Conservation (phyloP, 2,888 invertebrate species). For the Agriopis leucophaearia region DNA sequence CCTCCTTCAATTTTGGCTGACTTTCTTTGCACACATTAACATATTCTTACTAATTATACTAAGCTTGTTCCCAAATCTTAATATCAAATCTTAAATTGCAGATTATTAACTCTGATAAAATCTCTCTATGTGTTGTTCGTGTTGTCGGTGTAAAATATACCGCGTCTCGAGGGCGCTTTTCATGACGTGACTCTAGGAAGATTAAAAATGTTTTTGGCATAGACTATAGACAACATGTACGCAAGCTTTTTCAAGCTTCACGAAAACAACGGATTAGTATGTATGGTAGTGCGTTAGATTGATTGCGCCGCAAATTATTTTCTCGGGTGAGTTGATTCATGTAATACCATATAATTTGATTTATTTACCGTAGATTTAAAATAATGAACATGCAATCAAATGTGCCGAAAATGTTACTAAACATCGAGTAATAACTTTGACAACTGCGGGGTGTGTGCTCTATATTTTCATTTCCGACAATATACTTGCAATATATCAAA, state of each 20-base stretch:
- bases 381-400: not conserved
- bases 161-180: not conserved
- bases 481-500: conserved; percentile 27
- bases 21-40: too few relatives aligned
- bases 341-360: conserved; percentile 30
- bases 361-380: conserved; percentile 9
- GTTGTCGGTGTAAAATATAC: too few relatives aligned
- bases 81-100: too few relatives aligned
- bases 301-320: conserved; percentile 88
- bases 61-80: too few relatives aligned
- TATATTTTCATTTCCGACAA: conserved; percentile 52
- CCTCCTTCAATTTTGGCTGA: too few relatives aligned
- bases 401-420: conserved; percentile 19
- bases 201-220: conserved; percentile 47
- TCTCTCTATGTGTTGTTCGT: too few relatives aligned
- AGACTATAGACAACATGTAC: conserved; percentile 65
- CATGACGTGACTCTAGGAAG: conserved; percentile 19
- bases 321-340: conserved; percentile 74
- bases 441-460: conserved; percentile 63
- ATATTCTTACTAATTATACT: too few relatives aligned
- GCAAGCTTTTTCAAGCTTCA: conserved; percentile 83
- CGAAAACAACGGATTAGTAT: conserved; percentile 87
- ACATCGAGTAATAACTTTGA: conserved; percentile 34
- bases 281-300: conserved; percentile 87
- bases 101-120: too few relatives aligned